These are phyloP conservation scores for Cyprinodon diabolis DNA, from an alignment of 2,797 vertebrate genomes.

Conservation along the genomic window DNA sequence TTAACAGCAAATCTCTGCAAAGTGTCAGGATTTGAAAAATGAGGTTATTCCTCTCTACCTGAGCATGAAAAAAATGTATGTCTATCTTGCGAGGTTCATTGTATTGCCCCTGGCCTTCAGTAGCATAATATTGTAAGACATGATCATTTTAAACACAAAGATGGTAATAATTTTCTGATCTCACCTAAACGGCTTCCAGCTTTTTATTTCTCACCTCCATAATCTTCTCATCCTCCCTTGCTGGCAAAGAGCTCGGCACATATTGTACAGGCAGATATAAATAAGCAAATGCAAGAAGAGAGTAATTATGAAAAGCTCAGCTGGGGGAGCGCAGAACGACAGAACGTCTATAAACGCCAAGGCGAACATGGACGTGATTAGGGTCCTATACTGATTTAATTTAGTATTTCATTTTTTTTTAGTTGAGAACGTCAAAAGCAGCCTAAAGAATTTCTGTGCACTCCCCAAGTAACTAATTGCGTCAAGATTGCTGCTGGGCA, in stretches of 20 bases:
- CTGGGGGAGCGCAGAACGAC: constrained; percentile 57
- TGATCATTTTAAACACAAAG: constrained; percentile 41
- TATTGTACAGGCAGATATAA: constrained; percentile 53
- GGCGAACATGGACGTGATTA: constrained; percentile 72
- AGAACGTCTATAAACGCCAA: constrained; percentile 78
- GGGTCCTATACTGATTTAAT: constrained; percentile 68
- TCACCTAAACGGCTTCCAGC: constrained; percentile 31
- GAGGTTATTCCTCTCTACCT: neutral
- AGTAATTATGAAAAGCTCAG: constrained; percentile 77
- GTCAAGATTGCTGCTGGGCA: constrained; percentile 62
- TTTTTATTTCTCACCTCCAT: constrained; percentile 32
- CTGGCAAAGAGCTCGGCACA: constrained; percentile 30
- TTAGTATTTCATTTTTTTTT: constrained; percentile 49
- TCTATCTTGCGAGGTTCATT: constrained; percentile 2
- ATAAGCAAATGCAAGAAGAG: constrained; percentile 73
- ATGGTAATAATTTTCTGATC: constrained; percentile 29
- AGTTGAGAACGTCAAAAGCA: constrained; percentile 57
- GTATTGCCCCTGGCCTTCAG: neutral
- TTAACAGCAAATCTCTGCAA: neutral
- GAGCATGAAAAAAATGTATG: neutral
- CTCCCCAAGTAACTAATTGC: constrained; percentile 63
- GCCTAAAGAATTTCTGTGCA: constrained; percentile 56
- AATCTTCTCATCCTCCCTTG: constrained; percentile 37
- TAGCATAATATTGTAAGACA: constrained; percentile 16
- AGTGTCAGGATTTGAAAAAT: neutral